Percentiles rank a stretch among this genome's conserved stretches.
phyloP scores from a whole-genome alignment of 2,888 invertebrate genomes.

The Diadegma fenestrale region DNA sequence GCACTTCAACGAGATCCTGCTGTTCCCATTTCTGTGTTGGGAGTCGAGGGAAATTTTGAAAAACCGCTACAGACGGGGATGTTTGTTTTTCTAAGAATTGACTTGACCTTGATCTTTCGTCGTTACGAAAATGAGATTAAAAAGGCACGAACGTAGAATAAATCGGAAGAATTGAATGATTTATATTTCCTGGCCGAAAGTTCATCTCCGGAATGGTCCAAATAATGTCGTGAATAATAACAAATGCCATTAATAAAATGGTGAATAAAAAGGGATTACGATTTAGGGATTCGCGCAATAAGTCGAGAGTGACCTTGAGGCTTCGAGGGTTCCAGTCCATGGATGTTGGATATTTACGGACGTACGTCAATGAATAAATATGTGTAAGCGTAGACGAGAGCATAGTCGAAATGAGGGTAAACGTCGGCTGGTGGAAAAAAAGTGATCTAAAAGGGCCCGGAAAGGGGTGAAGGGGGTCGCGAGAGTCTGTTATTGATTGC shows the following conservation, averaged over 20 bases:
- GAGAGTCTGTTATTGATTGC: conserved; percentile 73
- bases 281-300: not conserved
- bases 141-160: not conserved
- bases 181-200: not conserved
- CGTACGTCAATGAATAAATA: conserved; percentile 13
- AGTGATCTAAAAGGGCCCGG: conserved; percentile 35
- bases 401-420: conserved; percentile 37
- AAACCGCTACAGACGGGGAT: too few species aligned
- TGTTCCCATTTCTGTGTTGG: too few species aligned
- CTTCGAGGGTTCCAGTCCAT: conserved; percentile 23
- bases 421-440: not conserved
- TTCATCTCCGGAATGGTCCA: not conserved
- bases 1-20: too few species aligned
- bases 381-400: conserved; percentile 18
- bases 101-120: too few species aligned
- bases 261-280: not conserved
- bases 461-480: not conserved
- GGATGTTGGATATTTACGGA: conserved; percentile 11
- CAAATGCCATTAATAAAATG: too few species aligned
- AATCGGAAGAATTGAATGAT: not conserved
- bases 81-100: too few species aligned
- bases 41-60: too few species aligned
- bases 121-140: too few species aligned
- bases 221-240: too few species aligned
- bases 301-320: conserved; percentile 20